Base-by-base conservation (phyloP, 2,888 invertebrate species). In the Ceramica pisi region DNA sequence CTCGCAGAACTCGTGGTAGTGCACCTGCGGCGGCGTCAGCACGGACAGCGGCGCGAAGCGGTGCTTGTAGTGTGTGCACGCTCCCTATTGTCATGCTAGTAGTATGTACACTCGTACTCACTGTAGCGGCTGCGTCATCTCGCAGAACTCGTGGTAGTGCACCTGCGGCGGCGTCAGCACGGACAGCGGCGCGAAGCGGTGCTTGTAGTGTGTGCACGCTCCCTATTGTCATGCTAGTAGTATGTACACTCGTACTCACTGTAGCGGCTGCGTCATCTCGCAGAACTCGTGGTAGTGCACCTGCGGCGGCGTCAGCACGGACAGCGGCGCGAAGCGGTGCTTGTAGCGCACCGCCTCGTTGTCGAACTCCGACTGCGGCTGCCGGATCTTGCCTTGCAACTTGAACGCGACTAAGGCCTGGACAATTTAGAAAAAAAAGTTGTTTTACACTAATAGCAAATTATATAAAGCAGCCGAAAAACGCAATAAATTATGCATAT, bases 271-370 rank as follows among this genome's bases (percentile, higher is more conserved):
- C 5, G 98, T 98, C 97, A 98, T 98, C 89, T 98, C 98, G 88
- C 97, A 97, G 92, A 98, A 99, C 94, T 99, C 98, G 66, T 97
- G 97, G 94, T 99, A 99, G 87, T 98, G 98, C 16, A 99, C 98
- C 7, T 98, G 98, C 0, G 99, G 99, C 21, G 99, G 99, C 19
- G 98, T 97, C 16, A 99, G 96, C 48, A 97, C 97, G 21, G 98
- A 97, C 88, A 99, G 98, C 1, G 99, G 98, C 9, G 98, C 97
- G 95, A 99, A 98, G 65, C 99, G 97, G 88, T 99, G 99, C 90
- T 99, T 98, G 92, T 99, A 99, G 53, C 99, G 97, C 7, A 99
- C 99, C 88, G 98, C 97, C 91, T 99, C 99, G 90, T 97, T 98
- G 94, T 99, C 99, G 94, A 99, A 99, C 92, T 98, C 98, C 8